Evolutionary conservation across 2,888 invertebrate species (phyloP), one percentile per base, ranked within the genome.

Genomic region (Drosophila prolongata): DNA sequence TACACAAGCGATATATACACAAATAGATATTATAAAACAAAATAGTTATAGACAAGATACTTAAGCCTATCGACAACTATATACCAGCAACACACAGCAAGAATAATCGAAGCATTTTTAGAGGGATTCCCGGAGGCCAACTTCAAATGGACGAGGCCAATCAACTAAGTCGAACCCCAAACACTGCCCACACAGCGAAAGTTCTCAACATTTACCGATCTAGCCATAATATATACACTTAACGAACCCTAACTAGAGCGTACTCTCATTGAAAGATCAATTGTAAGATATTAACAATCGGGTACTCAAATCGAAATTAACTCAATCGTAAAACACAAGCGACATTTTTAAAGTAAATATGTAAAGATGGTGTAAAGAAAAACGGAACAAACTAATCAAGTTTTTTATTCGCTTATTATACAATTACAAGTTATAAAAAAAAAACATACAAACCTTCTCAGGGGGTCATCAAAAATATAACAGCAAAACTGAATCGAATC

Each of bases 391-490:
- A 62, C 84, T 80, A 82, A 80, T 80, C 79, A 76, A 80, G 83
- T 87, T 82, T 87, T 82, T 88, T 85, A 87, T 87, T 87, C 81
- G 83, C 81, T 83, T 85, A 78, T 56, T 80, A 80, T 77, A 79
- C 68, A 73, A 76, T 75, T 62, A 64, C 56, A 61, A 65, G 52
- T 67, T 56, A 71, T 57, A 64, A 47, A 57, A 44, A 44, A 16
- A 44, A 16, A 64, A 34, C 16, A 27, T 14, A 47, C 24, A 9
- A 11, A 43, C 16, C 52, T 16, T 38, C 65, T 61, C 46, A 46
- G 30, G 65, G 62, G 65, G 53, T 30, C 11, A 11, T 10, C 11
- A 6, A 11, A 35, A 49, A 34, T 3, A n/a, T 9, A 11, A 16
- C 9, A 38, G n/a, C 43, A 6, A 24, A 44, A 19, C n/a, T 11